Conservation (phyloP, 2,797 vertebrate genomes). For the Serranus cabrilla region DNA sequence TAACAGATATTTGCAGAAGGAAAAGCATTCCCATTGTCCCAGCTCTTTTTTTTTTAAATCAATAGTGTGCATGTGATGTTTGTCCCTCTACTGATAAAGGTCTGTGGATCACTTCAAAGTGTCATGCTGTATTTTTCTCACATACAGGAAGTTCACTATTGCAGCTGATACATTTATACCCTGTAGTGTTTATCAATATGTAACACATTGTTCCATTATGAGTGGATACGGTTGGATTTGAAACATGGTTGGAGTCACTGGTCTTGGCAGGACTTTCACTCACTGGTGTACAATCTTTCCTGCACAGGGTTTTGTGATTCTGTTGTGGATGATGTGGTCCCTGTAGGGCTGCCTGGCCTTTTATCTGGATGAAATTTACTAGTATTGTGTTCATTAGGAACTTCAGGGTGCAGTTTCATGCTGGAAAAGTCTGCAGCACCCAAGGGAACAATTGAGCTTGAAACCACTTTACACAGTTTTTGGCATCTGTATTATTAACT, state of each 20-base stretch:
- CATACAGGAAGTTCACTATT: neutral
- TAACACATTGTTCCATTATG: neutral
- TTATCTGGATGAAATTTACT: neutral
- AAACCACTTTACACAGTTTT: neutral
- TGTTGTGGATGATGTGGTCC: neutral
- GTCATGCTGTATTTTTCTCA: neutral
- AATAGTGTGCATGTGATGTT: neutral
- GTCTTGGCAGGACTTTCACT: neutral
- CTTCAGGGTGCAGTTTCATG: neutral
- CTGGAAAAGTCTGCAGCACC: neutral
- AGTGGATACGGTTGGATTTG: too few species aligned
- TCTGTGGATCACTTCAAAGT: neutral
- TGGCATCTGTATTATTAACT: neutral
- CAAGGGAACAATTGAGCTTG: neutral
- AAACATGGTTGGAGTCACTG: neutral
- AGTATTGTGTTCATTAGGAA: neutral
- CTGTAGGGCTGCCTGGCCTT: neutral
- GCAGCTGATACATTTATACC: neutral
- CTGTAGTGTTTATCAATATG: neutral
- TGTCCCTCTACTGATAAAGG: neutral
- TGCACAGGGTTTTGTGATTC: neutral
- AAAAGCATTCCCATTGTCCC: neutral
- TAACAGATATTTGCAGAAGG: neutral
- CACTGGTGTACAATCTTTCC: neutral
- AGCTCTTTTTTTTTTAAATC: neutral